phyloP scores from a whole-genome alignment of 1,140 invertebrate genomes.

The Lepidurus apus region DNA sequence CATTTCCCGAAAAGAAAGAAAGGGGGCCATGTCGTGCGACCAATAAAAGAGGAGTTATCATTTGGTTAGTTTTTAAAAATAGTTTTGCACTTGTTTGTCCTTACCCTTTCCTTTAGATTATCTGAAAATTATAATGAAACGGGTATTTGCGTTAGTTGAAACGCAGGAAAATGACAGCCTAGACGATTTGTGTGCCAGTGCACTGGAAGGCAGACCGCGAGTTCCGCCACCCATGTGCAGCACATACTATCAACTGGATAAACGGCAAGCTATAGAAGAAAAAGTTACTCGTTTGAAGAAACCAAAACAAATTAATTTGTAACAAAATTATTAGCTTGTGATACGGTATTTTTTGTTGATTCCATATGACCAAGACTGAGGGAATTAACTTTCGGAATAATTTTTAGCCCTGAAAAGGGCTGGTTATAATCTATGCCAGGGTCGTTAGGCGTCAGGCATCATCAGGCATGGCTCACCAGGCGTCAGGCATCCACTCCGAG shows the following conservation, averaged over 20 bases:
- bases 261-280: not conserved
- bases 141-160: not conserved
- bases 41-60: not conserved
- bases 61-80: not conserved
- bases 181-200: not conserved
- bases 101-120: not conserved
- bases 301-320: not conserved
- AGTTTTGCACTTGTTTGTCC: not conserved
- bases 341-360: not conserved
- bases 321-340: not conserved
- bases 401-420: slow-evolving; percentile 4
- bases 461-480: not conserved
- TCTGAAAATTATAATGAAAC: not conserved
- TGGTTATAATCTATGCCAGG: not conserved
- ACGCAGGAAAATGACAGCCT: not conserved
- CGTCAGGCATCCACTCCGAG: not conserved
- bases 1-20: not conserved
- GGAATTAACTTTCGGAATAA: not conserved
- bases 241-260: not conserved
- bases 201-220: not conserved
- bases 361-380: not conserved
- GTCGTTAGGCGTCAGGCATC: not conserved
- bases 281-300: not conserved
- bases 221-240: not conserved
- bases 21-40: not conserved